Evolutionary conservation across 2,888 invertebrate species (phyloP).

Genomic region (Xestia xanthographa): DNA sequence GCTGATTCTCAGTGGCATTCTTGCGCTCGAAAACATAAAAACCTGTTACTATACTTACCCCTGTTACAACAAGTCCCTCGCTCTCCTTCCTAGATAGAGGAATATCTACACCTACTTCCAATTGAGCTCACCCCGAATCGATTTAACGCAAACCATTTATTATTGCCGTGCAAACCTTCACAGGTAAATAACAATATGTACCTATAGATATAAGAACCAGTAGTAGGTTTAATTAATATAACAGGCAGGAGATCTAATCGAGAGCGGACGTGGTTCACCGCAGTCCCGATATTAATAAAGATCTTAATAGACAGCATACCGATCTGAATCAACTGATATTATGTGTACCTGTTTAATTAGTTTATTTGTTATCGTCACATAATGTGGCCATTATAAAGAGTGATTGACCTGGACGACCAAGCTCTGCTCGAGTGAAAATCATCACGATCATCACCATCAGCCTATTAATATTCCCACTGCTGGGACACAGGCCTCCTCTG

Average conservation of each 20-base stretch:
- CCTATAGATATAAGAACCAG: background rate
- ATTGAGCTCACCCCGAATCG: too few species aligned
- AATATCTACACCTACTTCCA: too few species aligned
- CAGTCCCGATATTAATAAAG: constrained; percentile 24
- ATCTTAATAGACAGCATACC: constrained; percentile 8
- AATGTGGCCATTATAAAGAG: background rate
- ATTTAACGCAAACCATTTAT: background rate
- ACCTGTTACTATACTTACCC: too few species aligned
- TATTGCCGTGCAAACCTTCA: background rate
- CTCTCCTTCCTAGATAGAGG: too few species aligned
- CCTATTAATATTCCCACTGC: too few species aligned
- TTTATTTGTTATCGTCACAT: background rate
- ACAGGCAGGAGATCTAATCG: constrained; percentile 24
- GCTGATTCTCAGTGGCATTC: too few species aligned
- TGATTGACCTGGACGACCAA: too few species aligned
- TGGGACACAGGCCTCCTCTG: too few species aligned
- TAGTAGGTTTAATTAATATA: constrained; percentile 15
- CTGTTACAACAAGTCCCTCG: too few species aligned
- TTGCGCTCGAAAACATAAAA: too few species aligned
- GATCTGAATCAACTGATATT: constrained; percentile 7
- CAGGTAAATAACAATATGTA: background rate
- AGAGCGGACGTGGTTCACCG: constrained; percentile 10
- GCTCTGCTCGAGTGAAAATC: background rate
- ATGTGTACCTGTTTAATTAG: background rate
- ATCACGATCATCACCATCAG: too few species aligned